Percentiles rank a stretch among this genome's conserved stretches.
Evolutionary conservation across 2,888 invertebrate species (phyloP).

Genomic region (Gymnosoma rotundatum): DNA sequence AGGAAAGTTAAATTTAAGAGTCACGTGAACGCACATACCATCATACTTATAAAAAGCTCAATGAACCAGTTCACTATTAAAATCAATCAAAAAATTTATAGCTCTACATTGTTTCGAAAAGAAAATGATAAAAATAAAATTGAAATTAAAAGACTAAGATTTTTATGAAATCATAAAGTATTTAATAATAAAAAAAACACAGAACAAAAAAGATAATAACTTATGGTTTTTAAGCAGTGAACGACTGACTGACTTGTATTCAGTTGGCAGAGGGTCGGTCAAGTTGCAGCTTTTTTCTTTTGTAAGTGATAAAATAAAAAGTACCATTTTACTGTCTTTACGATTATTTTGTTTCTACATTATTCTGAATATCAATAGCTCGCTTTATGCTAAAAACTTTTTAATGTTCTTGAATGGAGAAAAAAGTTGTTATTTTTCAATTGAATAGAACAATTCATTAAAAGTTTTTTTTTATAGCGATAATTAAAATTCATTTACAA

Average conservation of each 20-base stretch:
- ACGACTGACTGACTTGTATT: background rate
- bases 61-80: slow-evolving; percentile 80
- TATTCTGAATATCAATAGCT: slow-evolving; percentile 18
- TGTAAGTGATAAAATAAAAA: slow-evolving; percentile 42
- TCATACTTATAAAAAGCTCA: slow-evolving; percentile 73
- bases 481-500: slow-evolving; percentile 61
- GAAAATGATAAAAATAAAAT: slow-evolving; percentile 21
- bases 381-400: slow-evolving; percentile 47
- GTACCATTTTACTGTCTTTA: slow-evolving; percentile 38
- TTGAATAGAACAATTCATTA: slow-evolving; percentile 46
- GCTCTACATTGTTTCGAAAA: slow-evolving; percentile 76
- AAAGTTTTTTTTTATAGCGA: slow-evolving; percentile 49
- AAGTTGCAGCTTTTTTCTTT: slow-evolving; percentile 35
- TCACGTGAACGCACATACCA: background rate
- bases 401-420: slow-evolving; percentile 34
- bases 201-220: slow-evolving; percentile 42
- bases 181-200: slow-evolving; percentile 67
- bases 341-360: slow-evolving; percentile 7
- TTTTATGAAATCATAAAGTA: slow-evolving; percentile 76
- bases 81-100: slow-evolving; percentile 81
- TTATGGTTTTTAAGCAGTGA: slow-evolving; percentile 55
- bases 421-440: slow-evolving; percentile 3
- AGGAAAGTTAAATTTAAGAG: slow-evolving; percentile 39
- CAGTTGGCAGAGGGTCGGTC: slow-evolving; percentile 60
- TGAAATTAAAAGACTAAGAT: slow-evolving; percentile 62